Evolutionary conservation across 2,113 vertebrate genomes (phyloP).

Genomic region (Mesoclemmys tuberculata): DNA sequence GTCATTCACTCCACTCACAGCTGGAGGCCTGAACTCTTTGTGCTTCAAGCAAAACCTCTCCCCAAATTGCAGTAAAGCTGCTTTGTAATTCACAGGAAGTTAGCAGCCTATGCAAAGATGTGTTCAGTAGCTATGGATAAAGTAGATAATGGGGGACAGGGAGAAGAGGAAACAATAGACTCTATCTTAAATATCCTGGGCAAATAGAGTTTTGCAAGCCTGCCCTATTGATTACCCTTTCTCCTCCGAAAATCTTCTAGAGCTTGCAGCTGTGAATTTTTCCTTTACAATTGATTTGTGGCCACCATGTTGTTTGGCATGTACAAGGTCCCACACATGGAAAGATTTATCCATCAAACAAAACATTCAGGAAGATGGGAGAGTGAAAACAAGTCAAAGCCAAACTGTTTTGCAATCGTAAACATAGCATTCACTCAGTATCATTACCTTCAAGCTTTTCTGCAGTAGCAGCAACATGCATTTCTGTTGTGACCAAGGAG

Average conservation of each 20-base stretch:
- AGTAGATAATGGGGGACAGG: not conserved
- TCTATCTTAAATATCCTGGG: not conserved
- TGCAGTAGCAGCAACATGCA: not conserved
- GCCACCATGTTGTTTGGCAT: rapidly evolving
- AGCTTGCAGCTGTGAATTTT: not conserved
- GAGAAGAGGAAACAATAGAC: not conserved
- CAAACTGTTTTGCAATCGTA: not conserved
- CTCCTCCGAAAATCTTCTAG: not conserved
- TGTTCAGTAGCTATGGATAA: not conserved
- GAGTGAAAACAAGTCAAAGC: not conserved
- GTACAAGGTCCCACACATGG: not conserved
- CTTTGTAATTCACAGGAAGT: not conserved
- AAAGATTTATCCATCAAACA: not conserved
- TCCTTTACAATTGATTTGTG: rapidly evolving
- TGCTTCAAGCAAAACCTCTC: not conserved
- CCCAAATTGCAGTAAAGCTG: not conserved
- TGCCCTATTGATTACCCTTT: not conserved
- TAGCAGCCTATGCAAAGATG: not conserved
- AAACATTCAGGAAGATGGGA: not conserved
- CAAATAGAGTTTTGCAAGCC: not conserved
- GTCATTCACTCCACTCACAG: not conserved
- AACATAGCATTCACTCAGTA: not conserved
- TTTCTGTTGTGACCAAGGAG: not conserved
- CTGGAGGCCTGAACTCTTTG: not conserved
- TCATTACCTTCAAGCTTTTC: not conserved